A percentile compares a stretch with the other conserved stretches of the same genome.
phyloP scores from a whole-genome alignment of 2,888 invertebrate species.

The Sinopyrophorus schimmeli region DNA sequence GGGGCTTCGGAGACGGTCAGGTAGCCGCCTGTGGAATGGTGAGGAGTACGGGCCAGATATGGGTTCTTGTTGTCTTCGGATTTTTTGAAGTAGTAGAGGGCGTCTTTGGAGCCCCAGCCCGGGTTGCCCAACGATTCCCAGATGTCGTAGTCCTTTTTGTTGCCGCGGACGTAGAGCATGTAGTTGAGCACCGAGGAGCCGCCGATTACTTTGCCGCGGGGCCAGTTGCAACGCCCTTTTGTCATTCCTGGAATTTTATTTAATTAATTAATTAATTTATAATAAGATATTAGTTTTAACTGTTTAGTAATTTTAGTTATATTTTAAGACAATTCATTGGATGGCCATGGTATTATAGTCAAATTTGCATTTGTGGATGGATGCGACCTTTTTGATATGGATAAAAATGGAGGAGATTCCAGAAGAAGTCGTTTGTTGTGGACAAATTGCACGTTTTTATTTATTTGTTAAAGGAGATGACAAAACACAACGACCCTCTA shows the following conservation, averaged over 20 bases:
- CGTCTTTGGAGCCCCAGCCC: conserved; percentile 85
- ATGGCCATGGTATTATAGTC: too few relatives aligned
- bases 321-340: too few relatives aligned
- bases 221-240: conserved; percentile 85
- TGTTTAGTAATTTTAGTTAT: too few relatives aligned
- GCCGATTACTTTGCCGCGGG: conserved; percentile 88
- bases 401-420: too few relatives aligned
- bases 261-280: not conserved
- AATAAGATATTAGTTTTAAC: not conserved
- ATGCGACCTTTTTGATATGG: too few relatives aligned
- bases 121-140: conserved; percentile 88
- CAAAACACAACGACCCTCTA: too few relatives aligned
- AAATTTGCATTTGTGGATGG: too few relatives aligned
- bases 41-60: conserved; percentile 76
- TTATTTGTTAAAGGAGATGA: too few relatives aligned
- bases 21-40: conserved; percentile 80
- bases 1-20: conserved; percentile 85
- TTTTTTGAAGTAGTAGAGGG: conserved; percentile 84
- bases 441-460: too few relatives aligned
- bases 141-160: conserved; percentile 83
- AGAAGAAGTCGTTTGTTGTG: too few relatives aligned
- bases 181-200: conserved; percentile 89
- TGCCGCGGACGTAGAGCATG: conserved; percentile 89
- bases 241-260: conserved; percentile 76
- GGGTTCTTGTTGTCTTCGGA: conserved; percentile 90